Conservation (phyloP, 2,888 invertebrate species). For the Hydrotaea diabolus region DNA sequence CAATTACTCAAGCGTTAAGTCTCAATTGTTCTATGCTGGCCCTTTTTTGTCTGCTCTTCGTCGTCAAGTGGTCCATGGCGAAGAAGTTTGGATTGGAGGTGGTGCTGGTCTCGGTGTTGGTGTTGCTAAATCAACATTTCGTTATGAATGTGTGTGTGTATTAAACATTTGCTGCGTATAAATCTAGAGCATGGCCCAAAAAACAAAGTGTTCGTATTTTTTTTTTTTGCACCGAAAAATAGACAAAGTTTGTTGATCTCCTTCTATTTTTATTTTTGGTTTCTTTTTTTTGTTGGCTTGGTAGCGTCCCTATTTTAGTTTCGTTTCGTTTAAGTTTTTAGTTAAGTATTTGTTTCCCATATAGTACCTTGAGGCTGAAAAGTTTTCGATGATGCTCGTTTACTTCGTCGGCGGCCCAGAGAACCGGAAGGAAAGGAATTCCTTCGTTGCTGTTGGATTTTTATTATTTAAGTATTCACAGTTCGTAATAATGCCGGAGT, state of each 20-base stretch:
- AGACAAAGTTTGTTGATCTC: constrained; percentile 38
- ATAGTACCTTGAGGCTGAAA: constrained; percentile 42
- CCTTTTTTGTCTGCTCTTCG: background rate
- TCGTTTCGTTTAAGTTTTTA: constrained; percentile 53
- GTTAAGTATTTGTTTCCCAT: constrained; percentile 47
- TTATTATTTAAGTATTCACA: constrained; percentile 47
- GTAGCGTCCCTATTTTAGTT: background rate
- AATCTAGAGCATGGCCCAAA: constrained; percentile 24
- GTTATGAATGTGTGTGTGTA: constrained; percentile 4
- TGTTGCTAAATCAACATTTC: no score
- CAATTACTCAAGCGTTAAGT: constrained; percentile 65
- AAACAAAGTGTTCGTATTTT: background rate
- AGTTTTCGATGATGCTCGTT: constrained; percentile 39
- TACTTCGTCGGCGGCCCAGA: background rate
- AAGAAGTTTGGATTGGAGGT: background rate
- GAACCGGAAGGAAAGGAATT: background rate
- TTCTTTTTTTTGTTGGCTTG: background rate
- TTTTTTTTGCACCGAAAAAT: background rate
- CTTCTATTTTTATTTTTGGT: background rate
- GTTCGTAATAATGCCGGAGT: constrained; percentile 44
- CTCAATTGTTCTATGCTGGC: constrained; percentile 58
- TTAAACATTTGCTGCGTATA: background rate
- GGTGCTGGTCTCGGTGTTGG: no score
- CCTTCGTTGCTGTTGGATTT: constrained; percentile 23
- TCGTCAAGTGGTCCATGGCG: constrained; percentile 7